Evolutionary conservation across 2,888 invertebrate species (phyloP).

Genomic region (Sesamia inferens): DNA sequence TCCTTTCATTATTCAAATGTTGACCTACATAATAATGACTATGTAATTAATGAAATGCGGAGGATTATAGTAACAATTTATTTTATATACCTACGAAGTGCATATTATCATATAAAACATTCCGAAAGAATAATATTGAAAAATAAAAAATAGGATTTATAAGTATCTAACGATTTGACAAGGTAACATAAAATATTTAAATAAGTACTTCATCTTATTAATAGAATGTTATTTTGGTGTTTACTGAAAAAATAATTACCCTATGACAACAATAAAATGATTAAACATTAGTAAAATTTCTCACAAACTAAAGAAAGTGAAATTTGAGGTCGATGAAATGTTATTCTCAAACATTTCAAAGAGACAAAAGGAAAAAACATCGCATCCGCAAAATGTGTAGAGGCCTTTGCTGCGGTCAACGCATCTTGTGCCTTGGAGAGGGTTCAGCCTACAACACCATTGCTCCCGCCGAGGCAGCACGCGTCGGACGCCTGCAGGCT

Average conservation of each 20-base stretch:
- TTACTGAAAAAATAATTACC: not conserved
- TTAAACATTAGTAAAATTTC: constrained; percentile 1
- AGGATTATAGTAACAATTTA: not conserved
- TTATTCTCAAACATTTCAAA: constrained; percentile 27
- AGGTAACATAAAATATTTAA: too few relatives aligned
- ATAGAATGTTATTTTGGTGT: not conserved
- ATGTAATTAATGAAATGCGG: constrained; percentile 4
- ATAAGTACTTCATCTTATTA: too few relatives aligned
- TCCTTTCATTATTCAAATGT: constrained; percentile 15
- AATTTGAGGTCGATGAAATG: constrained; percentile 27
- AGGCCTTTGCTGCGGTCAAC: constrained; percentile 69
- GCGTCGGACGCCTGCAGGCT: constrained; percentile 75
- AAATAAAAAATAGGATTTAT: too few relatives aligned
- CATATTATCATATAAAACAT: not conserved
- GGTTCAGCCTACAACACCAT: constrained; percentile 71
- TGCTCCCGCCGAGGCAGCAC: constrained; percentile 78
- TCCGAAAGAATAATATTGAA: too few relatives aligned
- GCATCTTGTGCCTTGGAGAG: constrained; percentile 71
- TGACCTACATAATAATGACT: not conserved
- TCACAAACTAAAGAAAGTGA: constrained; percentile 46
- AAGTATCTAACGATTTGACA: too few relatives aligned
- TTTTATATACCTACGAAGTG: not conserved
- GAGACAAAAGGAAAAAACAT: constrained; percentile 49
- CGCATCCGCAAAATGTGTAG: constrained; percentile 57
- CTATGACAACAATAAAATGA: not conserved